Evolutionary conservation across 2,888 invertebrate species (phyloP).

Genomic region (Odiellus spinosus): DNA sequence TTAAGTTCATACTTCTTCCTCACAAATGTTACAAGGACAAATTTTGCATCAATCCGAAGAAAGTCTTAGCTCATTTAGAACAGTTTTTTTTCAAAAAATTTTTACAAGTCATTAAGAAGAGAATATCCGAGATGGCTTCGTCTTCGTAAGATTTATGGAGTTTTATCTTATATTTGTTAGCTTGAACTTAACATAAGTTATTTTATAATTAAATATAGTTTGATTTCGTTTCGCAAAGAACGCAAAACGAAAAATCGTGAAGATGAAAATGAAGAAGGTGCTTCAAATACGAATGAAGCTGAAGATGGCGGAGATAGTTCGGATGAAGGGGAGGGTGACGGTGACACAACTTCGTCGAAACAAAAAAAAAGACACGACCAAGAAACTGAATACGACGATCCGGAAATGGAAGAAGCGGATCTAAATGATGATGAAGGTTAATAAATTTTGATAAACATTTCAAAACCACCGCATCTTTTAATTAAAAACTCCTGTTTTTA

Average conservation of each 20-base stretch:
- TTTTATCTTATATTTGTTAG: too few relatives aligned
- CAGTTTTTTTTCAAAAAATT: constrained; percentile 28
- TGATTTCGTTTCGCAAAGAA: constrained; percentile 3
- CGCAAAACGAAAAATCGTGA: background rate
- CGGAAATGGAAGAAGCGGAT: constrained; percentile 17
- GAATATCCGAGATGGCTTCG: background rate
- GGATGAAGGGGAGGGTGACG: constrained; percentile 16
- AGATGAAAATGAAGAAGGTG: constrained; percentile 3
- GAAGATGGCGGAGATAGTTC: constrained; percentile 13
- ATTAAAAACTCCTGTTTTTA: background rate
- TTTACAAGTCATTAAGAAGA: constrained; percentile 14
- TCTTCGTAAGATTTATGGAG: constrained; percentile 7
- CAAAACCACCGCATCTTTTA: background rate
- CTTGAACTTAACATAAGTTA: too few relatives aligned
- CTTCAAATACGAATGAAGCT: constrained; percentile 6
- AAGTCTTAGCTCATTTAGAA: constrained; percentile 57
- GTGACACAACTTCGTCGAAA: constrained; percentile 16
- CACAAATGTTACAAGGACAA: constrained; percentile 53
- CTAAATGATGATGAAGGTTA: background rate
- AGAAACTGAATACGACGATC: constrained; percentile 21
- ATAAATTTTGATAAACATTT: background rate
- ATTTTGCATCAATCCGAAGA: constrained; percentile 50
- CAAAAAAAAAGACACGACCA: constrained; percentile 15
- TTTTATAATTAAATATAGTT: too few relatives aligned
- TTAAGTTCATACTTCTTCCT: constrained; percentile 58